Evolutionary conservation across 2,888 invertebrate species (phyloP).

Genomic region (Patella pellucida): DNA sequence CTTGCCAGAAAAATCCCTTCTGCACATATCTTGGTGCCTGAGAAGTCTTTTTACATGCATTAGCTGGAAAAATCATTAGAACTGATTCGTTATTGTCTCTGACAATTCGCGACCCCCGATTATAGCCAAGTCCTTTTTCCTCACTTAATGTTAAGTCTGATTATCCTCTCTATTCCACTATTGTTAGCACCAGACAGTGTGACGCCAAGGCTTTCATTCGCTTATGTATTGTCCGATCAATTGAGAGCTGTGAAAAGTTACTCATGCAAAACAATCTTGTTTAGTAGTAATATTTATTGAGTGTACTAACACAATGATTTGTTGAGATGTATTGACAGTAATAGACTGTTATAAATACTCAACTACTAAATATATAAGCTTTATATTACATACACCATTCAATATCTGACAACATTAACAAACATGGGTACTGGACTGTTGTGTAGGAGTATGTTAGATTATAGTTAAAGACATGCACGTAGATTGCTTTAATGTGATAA

Average conservation of each 20-base stretch:
- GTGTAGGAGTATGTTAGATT: too few relatives aligned
- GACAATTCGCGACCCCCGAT: conserved; percentile 10
- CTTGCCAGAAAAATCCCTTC: neutral
- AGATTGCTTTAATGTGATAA: too few relatives aligned
- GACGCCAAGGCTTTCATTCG: conserved; percentile 6
- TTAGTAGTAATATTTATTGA: neutral
- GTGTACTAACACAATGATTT: neutral
- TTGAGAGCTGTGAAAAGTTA: conserved; percentile 1
- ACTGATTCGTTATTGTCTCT: conserved; percentile 9
- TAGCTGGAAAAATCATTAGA: conserved; percentile 5
- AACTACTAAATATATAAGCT: neutral
- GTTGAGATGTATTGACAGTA: neutral
- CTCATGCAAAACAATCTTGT: neutral
- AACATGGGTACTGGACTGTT: too few relatives aligned
- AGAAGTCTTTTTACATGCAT: conserved; percentile 2
- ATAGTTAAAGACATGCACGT: too few relatives aligned
- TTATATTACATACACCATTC: neutral
- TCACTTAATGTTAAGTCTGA: conserved; percentile 10
- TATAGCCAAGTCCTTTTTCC: conserved; percentile 6
- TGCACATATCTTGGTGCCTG: neutral
- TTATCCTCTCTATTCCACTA: conserved; percentile 7
- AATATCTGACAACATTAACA: too few relatives aligned
- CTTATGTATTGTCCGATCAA: conserved; percentile 3
- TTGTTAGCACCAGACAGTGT: conserved; percentile 9
- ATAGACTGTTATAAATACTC: conserved; percentile 5